Percentiles rank a stretch among this genome's conserved stretches.
Conservation (phyloP, 2,888 invertebrate species). For the Drosophila sordidula region DNA sequence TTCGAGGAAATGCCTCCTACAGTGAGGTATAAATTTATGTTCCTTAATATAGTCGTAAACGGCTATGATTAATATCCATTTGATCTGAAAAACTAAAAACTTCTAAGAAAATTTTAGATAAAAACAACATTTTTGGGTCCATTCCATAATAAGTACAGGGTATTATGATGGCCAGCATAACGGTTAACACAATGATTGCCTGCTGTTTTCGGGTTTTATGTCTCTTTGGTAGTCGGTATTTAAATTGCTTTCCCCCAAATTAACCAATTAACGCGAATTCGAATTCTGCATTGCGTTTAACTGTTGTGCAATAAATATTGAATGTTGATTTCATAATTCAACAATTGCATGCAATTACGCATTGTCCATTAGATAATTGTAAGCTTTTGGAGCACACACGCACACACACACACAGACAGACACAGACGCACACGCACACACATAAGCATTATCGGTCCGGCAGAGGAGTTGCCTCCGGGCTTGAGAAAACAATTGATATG, state of each 20-base stretch:
- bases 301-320: conserved; percentile 46
- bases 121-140: no score
- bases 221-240: conserved; percentile 24
- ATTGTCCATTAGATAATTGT: conserved; percentile 46
- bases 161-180: neutral
- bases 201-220: neutral
- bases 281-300: conserved; percentile 13
- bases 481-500: conserved; percentile 34
- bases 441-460: neutral
- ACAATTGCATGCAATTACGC: conserved; percentile 52
- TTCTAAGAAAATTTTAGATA: neutral
- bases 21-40: no score
- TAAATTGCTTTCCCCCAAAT: conserved; percentile 38
- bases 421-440: neutral
- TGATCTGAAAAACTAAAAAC: no score
- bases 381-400: conserved; percentile 3
- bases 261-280: conserved; percentile 45
- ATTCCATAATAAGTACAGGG: neutral
- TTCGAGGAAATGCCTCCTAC: neutral
- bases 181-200: neutral
- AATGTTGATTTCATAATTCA: conserved; percentile 51
- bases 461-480: conserved; percentile 3
- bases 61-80: no score
- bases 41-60: neutral
- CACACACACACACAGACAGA: neutral